Base-by-base conservation (phyloP, 2,113 vertebrate genomes). In the Argyrosomus japonicus region DNA sequence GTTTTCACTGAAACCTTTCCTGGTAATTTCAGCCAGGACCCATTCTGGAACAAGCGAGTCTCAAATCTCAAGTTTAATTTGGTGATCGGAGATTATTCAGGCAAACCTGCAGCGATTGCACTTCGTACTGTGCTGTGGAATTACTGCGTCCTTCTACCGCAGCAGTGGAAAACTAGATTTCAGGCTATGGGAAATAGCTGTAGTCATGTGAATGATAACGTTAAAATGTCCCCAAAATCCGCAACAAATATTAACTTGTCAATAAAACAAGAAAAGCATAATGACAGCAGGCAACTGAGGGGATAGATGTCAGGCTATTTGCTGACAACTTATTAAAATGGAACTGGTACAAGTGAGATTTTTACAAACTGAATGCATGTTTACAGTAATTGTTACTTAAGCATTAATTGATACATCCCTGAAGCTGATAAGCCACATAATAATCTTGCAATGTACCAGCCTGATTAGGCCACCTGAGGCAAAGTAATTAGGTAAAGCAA, bases 391-490 rank as follows among this genome's bases (percentile, higher is more conserved):
- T 89, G 84, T 73, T 79, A 84, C 70, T 88, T 77, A 67, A 83
- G 84, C 75, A 62, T 88, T 69, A 77, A 77, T 72, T 88, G 83
- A 87, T 82, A 62, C 50, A 73, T 68, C 79, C 80, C 81, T 68
- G 77, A 86, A 85, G 82, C 81, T 76, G 77, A 90, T 81, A 91
- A 83, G 68, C 68, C 74, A 77, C 73, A 68, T 79, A 71, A 80
- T 86, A 87, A 89, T 88, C 77, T 61, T 72, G 63, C 63, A 90
- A 68, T 76, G 83, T 54, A 79, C 17, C 76, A 61, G 60, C 54
- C 76, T 85, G 85, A 92, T 89, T 87, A 87, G 85, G 63, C 87
- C 84, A 88, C 86, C 87, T 75, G 81, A 86, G 77, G 81, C 87
- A 84, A 76, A 69, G 76, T 79, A 81, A 91, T 91, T 90, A 88